These are phyloP conservation scores for Drosophila mettleri DNA, from an alignment of 2,888 invertebrate genomes.

Conservation along the genomic window DNA sequence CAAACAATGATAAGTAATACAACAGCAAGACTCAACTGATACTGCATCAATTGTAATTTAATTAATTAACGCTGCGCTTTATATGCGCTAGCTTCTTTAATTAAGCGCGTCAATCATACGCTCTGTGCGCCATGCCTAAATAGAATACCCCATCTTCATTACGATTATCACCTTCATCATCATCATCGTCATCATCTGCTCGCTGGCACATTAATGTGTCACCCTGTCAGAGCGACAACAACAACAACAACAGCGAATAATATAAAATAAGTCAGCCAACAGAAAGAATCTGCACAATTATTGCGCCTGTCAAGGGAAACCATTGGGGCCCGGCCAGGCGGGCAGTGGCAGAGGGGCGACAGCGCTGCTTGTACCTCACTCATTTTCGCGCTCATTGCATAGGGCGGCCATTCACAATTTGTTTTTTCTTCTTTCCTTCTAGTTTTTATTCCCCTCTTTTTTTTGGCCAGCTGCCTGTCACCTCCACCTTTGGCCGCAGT, in stretches of 20 bases:
- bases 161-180: constrained; percentile 11
- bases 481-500: constrained; percentile 17
- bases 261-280: constrained; percentile 28
- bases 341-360: neutral
- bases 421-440: neutral
- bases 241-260: constrained; percentile 8
- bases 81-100: constrained; percentile 48
- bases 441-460: neutral
- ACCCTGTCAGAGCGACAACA: constrained; percentile 53
- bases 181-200: constrained; percentile 20
- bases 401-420: constrained; percentile 38
- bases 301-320: constrained; percentile 60
- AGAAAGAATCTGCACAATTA: constrained; percentile 70
- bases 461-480: constrained; percentile 55
- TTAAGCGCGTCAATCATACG: constrained; percentile 74
- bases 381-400: constrained; percentile 66
- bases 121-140: constrained; percentile 49
- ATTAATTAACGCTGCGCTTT: constrained; percentile 64
- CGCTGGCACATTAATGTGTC: constrained; percentile 72
- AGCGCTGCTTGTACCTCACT: constrained; percentile 58
- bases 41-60: constrained; percentile 75
- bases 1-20: constrained; percentile 39
- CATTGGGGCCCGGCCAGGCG: constrained; percentile 6
- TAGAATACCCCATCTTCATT: constrained; percentile 20
- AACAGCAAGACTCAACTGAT: constrained; percentile 17